Percentiles rank a stretch among this genome's conserved stretches.
phyloP scores from a whole-genome alignment of 2,888 invertebrate genomes.

The Schrankia costaestrigalis region DNA sequence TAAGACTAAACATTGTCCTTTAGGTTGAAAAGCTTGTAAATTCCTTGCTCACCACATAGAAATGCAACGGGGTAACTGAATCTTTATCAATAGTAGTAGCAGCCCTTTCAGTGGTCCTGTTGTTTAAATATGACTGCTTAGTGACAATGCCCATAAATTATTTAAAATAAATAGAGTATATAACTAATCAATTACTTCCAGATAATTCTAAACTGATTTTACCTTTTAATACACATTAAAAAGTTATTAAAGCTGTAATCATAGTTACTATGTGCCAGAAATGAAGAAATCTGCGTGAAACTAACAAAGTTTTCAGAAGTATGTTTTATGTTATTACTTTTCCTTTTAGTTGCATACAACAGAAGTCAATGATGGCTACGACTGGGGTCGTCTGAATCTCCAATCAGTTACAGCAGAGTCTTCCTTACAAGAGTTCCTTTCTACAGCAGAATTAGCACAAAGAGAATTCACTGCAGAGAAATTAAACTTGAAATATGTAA shows the following conservation, averaged over 20 bases:
- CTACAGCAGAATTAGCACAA: constrained; percentile 96
- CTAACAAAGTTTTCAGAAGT: background rate
- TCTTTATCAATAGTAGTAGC: too few relatives aligned
- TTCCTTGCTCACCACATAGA: too few relatives aligned
- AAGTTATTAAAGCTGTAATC: background rate
- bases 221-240: too few relatives aligned
- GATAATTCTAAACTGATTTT: too few relatives aligned
- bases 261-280: background rate
- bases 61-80: too few relatives aligned
- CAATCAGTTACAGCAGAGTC: constrained; percentile 97
- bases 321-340: background rate
- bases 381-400: constrained; percentile 94
- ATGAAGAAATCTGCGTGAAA: background rate
- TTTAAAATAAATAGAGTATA: too few relatives aligned
- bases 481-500: constrained; percentile 85
- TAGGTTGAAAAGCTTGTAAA: too few relatives aligned
- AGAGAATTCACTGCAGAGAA: constrained; percentile 97
- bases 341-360: constrained; percentile 87
- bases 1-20: too few relatives aligned
- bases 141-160: too few relatives aligned
- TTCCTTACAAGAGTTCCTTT: constrained; percentile 97
- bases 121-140: too few relatives aligned
- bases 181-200: too few relatives aligned
- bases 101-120: too few relatives aligned
- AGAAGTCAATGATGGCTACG: constrained; percentile 93